phyloP scores from a whole-genome alignment of 2,888 invertebrate species.

The Synergus laeviventris region DNA sequence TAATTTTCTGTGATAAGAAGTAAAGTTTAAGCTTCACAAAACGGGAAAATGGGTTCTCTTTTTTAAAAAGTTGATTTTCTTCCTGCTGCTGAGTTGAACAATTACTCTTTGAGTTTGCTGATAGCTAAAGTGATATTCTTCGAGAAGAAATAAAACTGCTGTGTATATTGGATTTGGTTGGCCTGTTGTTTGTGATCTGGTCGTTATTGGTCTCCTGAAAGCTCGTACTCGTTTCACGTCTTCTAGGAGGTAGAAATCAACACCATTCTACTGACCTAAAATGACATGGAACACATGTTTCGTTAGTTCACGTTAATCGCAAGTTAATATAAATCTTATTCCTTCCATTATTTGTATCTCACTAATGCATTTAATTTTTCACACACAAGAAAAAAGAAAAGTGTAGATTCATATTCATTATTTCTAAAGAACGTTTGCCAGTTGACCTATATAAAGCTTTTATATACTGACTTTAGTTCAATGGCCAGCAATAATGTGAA shows the following conservation, averaged over 20 bases:
- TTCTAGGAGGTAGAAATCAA: constrained; percentile 57
- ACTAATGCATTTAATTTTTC: background rate
- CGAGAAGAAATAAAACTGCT: background rate
- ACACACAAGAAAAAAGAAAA: background rate
- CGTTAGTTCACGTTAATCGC: background rate
- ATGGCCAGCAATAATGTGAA: constrained; percentile 28
- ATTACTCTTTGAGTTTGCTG: background rate
- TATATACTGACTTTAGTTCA: constrained; percentile 23
- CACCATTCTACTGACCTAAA: constrained; percentile 64
- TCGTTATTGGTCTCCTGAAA: constrained; percentile 20
- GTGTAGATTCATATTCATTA: background rate
- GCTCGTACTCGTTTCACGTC: constrained; percentile 15
- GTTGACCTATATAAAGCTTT: constrained; percentile 8
- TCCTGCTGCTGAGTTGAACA: background rate
- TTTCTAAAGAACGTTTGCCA: background rate
- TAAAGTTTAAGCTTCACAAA: background rate
- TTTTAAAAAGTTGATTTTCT: constrained; percentile 6
- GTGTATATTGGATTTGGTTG: constrained; percentile 38
- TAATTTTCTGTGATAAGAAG: background rate
- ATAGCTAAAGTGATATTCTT: background rate
- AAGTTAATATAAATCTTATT: background rate
- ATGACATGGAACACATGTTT: constrained; percentile 44
- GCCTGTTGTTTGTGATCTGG: constrained; percentile 45
- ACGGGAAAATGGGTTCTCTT: background rate
- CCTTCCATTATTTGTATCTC: background rate